A percentile compares a stretch with the other conserved stretches of the same genome.
Evolutionary conservation across 2,113 vertebrate genomes (phyloP).

Genomic region (Pipa parva): DNA sequence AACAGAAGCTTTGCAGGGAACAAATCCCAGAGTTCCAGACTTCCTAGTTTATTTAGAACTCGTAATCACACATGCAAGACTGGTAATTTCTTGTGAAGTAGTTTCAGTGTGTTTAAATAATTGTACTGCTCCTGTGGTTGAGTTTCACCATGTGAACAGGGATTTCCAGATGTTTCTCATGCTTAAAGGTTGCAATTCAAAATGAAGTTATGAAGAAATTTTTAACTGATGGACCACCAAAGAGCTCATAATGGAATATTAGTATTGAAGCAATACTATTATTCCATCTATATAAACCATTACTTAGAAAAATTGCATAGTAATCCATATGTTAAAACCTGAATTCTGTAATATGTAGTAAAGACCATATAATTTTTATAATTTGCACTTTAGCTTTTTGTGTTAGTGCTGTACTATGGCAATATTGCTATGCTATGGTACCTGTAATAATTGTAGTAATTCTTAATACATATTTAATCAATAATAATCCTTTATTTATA

Average conservation of each 20-base stretch:
- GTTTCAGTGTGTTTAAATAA: constrained; percentile 47
- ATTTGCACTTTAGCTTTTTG: too few relatives aligned
- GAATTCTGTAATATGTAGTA: too few relatives aligned
- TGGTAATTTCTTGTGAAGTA: constrained; percentile 34
- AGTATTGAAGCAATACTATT: too few relatives aligned
- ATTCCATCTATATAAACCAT: too few relatives aligned
- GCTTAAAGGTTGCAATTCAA: constrained; percentile 2
- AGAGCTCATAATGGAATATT: neutral
- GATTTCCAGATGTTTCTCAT: constrained; percentile 36
- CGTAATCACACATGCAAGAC: constrained; percentile 41
- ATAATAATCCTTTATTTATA: too few relatives aligned
- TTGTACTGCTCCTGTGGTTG: constrained; percentile 45
- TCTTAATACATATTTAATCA: too few relatives aligned
- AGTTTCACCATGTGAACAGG: constrained; percentile 33
- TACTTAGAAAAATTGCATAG: too few relatives aligned
- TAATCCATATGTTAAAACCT: too few relatives aligned
- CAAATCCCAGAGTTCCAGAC: constrained; percentile 50
- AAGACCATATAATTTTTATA: too few relatives aligned
- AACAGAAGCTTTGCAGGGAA: constrained; percentile 43
- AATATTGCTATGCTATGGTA: too few relatives aligned
- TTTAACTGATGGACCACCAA: constrained; percentile 25
- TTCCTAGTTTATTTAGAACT: constrained; percentile 46
- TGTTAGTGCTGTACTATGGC: too few relatives aligned
- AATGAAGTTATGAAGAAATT: neutral
- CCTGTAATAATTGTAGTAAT: too few relatives aligned